Evolutionary conservation across 2,888 invertebrate genomes (phyloP).

Genomic region (Mechanitis messenoides): DNA sequence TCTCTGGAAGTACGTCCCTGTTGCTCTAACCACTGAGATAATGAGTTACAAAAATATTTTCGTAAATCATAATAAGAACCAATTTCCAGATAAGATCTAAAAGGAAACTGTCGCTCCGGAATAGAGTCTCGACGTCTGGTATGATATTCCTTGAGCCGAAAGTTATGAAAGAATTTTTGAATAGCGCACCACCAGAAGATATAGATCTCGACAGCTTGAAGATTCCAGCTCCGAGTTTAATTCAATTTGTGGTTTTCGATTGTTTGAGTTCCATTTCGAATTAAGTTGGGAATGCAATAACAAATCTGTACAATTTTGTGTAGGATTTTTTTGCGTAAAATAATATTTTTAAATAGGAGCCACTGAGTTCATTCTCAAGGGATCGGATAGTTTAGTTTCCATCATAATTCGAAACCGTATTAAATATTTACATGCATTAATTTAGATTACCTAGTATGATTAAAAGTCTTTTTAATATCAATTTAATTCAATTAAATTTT

Average conservation of each 20-base stretch:
- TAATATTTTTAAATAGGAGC: background rate
- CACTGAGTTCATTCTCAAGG: too few species aligned
- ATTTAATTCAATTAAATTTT: too few species aligned
- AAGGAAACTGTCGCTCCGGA: constrained; percentile 74
- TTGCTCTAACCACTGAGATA: too few species aligned
- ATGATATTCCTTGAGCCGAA: constrained; percentile 82
- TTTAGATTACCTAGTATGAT: too few species aligned
- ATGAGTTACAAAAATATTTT: background rate
- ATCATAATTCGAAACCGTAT: too few species aligned
- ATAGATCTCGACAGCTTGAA: constrained; percentile 69
- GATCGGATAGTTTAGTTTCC: too few species aligned
- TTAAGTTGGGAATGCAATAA: too few species aligned
- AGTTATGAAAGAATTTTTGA: constrained; percentile 84
- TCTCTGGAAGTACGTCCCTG: background rate
- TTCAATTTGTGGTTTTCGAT: constrained; percentile 80
- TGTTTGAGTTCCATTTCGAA: constrained; percentile 14
- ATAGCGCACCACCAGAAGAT: constrained; percentile 64
- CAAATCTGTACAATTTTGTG: too few species aligned
- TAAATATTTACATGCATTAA: too few species aligned
- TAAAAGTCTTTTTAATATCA: too few species aligned
- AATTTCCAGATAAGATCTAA: too few species aligned
- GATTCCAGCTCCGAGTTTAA: constrained; percentile 81
- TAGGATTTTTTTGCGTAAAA: constrained; percentile 3
- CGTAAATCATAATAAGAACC: too few species aligned
- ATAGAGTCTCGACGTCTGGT: constrained; percentile 78